Conservation (phyloP, 2,113 vertebrate species). For the Patagioenas fasciata region DNA sequence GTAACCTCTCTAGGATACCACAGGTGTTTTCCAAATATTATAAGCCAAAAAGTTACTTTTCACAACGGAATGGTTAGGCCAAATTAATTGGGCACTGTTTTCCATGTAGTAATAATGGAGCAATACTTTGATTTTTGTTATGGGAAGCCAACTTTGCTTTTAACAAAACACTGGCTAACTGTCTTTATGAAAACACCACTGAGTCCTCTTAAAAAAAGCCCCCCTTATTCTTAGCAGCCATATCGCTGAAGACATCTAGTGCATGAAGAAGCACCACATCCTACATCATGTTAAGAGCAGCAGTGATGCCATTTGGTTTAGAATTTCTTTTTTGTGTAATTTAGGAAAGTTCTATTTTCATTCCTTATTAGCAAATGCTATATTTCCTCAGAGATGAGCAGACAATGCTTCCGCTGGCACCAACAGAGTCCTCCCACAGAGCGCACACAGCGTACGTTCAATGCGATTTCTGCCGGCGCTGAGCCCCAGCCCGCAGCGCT, state of each 20-base stretch:
- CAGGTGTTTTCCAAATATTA: not conserved
- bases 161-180: not conserved
- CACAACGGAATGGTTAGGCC: not conserved
- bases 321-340: not conserved
- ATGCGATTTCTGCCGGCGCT: constrained; percentile 4
- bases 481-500: not conserved
- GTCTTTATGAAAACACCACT: not conserved
- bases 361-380: constrained; percentile 20
- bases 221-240: not conserved
- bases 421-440: constrained; percentile 10
- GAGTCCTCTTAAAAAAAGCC: no score
- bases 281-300: not conserved
- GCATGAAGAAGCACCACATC: not conserved
- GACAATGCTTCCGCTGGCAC: constrained; percentile 50
- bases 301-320: constrained; percentile 26
- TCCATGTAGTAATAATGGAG: fast-evolving
- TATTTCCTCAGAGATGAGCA: not conserved
- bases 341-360: constrained; percentile 49
- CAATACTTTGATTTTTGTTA: not conserved
- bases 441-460: not conserved
- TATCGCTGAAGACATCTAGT: not conserved
- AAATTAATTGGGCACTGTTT: not conserved
- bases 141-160: not conserved
- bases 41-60: not conserved
- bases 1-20: fast-evolving